These are phyloP conservation scores for Diadophis punctatus DNA, from an alignment of 2,113 vertebrate species.

Conservation along the genomic window DNA sequence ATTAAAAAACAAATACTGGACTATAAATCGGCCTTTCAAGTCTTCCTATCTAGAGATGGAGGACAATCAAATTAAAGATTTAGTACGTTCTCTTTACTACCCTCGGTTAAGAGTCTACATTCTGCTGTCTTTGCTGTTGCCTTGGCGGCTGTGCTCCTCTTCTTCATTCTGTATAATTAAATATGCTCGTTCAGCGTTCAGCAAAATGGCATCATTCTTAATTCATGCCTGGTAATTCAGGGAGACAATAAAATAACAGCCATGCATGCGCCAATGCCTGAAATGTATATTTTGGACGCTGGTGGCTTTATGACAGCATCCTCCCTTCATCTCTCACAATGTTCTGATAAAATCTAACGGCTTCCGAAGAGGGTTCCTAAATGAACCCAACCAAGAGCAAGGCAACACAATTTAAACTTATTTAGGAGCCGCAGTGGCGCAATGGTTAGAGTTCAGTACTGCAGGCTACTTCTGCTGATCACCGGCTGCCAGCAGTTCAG, in stretches of 20 bases:
- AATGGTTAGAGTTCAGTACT: no score
- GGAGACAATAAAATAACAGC: not conserved
- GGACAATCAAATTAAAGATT: not conserved
- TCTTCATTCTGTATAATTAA: slow-evolving; percentile 28
- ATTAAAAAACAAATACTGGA: not conserved
- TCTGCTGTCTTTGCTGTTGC: not conserved
- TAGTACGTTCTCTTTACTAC: not conserved
- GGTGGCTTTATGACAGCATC: not conserved
- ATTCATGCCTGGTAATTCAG: not conserved
- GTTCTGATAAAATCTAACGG: not conserved
- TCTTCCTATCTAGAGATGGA: not conserved
- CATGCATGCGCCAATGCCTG: not conserved
- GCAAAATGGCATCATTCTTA: slow-evolving; percentile 48
- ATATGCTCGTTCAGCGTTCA: slow-evolving; percentile 33
- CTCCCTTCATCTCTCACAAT: not conserved
- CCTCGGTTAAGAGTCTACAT: not conserved
- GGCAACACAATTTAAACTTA: not conserved
- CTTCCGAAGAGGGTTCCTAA: not conserved
- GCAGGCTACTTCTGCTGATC: no score
- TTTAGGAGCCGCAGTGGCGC: no score
- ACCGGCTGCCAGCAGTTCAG: no score
- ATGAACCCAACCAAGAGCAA: not conserved
- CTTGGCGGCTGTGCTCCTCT: not conserved
- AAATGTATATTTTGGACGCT: not conserved
- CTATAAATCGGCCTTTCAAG: not conserved